Evolutionary conservation across 2,888 invertebrate species (phyloP).

Genomic region (Melanostoma mellinum): DNA sequence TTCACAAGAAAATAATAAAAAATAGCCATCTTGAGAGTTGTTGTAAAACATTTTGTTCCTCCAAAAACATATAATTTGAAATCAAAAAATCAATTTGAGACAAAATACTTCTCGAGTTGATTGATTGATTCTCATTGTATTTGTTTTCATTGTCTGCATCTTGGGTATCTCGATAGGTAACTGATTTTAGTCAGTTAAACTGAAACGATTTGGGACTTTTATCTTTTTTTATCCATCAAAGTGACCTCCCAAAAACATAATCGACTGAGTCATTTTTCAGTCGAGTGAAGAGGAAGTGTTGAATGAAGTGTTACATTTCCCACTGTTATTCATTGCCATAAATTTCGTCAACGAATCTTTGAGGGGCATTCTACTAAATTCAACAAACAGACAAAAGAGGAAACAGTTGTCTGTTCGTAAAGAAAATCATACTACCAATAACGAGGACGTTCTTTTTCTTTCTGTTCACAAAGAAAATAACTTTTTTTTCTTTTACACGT

Average conservation of each 20-base stretch:
- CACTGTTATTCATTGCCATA: conserved; percentile 19
- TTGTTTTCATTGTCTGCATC: too few relatives aligned
- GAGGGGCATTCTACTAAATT: conserved; percentile 47
- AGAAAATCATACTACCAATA: background rate
- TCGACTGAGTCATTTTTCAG: too few relatives aligned
- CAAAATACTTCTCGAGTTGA: too few relatives aligned
- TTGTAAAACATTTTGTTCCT: too few relatives aligned
- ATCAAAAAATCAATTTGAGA: too few relatives aligned
- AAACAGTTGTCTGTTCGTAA: background rate
- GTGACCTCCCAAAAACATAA: background rate
- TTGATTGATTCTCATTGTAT: too few relatives aligned
- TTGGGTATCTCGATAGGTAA: too few relatives aligned
- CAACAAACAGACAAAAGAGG: conserved; percentile 1
- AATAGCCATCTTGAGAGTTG: too few relatives aligned
- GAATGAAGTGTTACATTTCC: conserved; percentile 34
- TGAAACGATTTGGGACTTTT: background rate
- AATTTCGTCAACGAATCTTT: conserved; percentile 45
- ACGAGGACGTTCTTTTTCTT: background rate
- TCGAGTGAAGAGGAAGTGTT: conserved; percentile 11
- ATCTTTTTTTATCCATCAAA: conserved; percentile 1
- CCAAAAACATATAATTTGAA: too few relatives aligned
- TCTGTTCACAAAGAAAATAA: conserved; percentile 11
- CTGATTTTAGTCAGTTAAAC: too few relatives aligned
- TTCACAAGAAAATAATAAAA: too few relatives aligned
- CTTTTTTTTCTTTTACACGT: conserved; percentile 37